These are phyloP conservation scores for Bradysia coprophila DNA, from an alignment of 1,140 invertebrate genomes.

Conservation along the genomic window DNA sequence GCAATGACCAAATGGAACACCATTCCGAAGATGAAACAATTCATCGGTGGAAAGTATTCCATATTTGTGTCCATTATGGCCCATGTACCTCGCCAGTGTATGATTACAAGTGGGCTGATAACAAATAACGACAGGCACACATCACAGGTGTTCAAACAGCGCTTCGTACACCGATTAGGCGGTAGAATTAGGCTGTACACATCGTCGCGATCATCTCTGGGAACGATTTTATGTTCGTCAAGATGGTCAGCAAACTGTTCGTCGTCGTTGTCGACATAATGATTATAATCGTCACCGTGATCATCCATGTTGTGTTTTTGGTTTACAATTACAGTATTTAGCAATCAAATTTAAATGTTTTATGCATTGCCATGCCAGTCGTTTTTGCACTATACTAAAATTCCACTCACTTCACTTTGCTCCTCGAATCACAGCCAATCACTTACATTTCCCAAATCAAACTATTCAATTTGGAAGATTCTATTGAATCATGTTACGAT, in stretches of 20 bases:
- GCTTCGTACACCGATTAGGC: neutral
- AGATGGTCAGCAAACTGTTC: neutral
- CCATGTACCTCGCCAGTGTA: constrained; percentile 46
- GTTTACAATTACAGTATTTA: neutral
- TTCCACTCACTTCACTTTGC: neutral
- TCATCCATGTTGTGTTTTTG: too few relatives aligned
- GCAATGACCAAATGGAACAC: constrained; percentile 27
- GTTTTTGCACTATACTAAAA: neutral
- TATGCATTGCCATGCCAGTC: neutral
- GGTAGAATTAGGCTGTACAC: neutral
- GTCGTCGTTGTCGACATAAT: too few relatives aligned
- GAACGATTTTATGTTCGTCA: neutral
- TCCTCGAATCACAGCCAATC: too few relatives aligned
- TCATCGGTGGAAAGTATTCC: constrained; percentile 25
- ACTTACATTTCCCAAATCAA: too few relatives aligned
- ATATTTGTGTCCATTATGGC: constrained; percentile 34
- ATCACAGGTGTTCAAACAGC: neutral
- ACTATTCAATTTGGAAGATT: too few relatives aligned
- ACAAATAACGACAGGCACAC: constrained; percentile 14
- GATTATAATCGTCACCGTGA: too few relatives aligned
- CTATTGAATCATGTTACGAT: too few relatives aligned
- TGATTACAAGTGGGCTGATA: constrained; percentile 38
- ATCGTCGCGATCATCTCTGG: neutral
- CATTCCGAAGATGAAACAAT: constrained; percentile 27
- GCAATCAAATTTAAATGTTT: neutral